Conservation (phyloP, 2,797 vertebrate species). For the Spinus pinus region DNA sequence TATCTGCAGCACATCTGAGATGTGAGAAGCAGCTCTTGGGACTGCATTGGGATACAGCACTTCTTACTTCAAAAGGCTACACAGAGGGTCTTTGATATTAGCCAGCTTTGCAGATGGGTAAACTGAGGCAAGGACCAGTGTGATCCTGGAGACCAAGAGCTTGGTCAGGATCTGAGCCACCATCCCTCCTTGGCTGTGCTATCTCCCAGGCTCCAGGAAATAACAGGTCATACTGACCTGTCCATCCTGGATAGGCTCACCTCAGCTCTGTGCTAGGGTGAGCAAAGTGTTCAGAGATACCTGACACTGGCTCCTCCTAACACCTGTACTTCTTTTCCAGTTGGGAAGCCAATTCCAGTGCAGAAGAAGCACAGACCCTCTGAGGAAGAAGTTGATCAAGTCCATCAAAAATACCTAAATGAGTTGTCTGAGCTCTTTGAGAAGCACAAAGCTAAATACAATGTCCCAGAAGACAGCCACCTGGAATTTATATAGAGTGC, state of each 20-base stretch:
- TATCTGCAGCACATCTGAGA: background rate
- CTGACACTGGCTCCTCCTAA: background rate
- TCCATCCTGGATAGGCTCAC: background rate
- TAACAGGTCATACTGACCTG: rapidly evolving
- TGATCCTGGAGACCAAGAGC: background rate
- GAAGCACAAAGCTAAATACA: constrained; percentile 86
- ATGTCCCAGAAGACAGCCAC: constrained; percentile 82
- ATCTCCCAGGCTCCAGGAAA: background rate
- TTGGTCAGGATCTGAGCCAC: background rate
- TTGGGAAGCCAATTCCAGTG: constrained; percentile 89
- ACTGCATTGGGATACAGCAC: background rate
- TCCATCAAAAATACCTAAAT: constrained; percentile 85
- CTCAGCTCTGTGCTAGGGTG: background rate
- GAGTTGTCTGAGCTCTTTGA: constrained; percentile 88
- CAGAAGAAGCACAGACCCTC: constrained; percentile 77
- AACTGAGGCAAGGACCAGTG: background rate
- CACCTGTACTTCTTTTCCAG: constrained; percentile 65
- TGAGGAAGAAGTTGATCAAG: constrained; percentile 76
- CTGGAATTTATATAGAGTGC: constrained; percentile 80
- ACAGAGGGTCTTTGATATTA: background rate
- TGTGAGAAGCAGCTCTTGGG: background rate
- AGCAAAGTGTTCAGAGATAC: background rate
- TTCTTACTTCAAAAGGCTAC: background rate
- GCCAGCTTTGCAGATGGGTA: background rate
- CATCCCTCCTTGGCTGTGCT: background rate